Evolutionary conservation across 1,140 invertebrate genomes (phyloP).

Genomic region (Pachypeltis micranthus): DNA sequence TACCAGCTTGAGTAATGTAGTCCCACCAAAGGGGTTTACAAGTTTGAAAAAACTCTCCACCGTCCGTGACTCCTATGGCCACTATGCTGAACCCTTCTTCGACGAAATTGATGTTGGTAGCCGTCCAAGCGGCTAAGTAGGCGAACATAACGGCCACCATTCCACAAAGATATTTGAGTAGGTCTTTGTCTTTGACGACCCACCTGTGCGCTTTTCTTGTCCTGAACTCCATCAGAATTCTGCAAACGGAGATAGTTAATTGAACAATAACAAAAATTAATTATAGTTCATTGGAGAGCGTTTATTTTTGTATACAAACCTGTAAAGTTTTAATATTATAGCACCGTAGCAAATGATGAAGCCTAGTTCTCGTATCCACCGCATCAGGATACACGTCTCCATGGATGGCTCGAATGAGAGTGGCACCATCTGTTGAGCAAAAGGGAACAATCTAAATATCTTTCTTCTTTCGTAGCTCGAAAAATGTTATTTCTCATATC

Average conservation of each 20-base stretch:
- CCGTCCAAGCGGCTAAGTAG: conserved; percentile 79
- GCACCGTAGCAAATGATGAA: conserved; percentile 85
- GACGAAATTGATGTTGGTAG: conserved; percentile 46
- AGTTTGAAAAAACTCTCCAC: conserved; percentile 43
- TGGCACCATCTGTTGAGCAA: conserved; percentile 72
- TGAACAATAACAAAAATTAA: no score
- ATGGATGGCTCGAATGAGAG: conserved; percentile 65
- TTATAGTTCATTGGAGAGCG: no score
- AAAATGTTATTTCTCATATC: no score
- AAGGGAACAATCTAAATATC: no score
- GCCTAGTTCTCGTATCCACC: conserved; percentile 80
- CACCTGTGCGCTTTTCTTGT: conserved; percentile 83
- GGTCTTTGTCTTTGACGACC: conserved; percentile 72
- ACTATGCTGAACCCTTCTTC: conserved; percentile 41
- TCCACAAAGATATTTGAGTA: conserved; percentile 62
- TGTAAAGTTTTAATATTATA: conserved; percentile 78
- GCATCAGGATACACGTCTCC: conserved; percentile 63
- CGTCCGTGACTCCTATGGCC: conserved; percentile 35
- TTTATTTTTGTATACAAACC: conserved; percentile 43
- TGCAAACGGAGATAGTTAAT: conserved; percentile 18
- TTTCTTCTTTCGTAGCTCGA: no score
- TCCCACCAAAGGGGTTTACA: conserved; percentile 80
- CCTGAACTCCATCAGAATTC: conserved; percentile 54
- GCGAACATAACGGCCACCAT: conserved; percentile 66
- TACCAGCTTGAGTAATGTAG: conserved; percentile 67